Evolutionary conservation across 2,888 invertebrate genomes (phyloP).

Genomic region (Stenchaetothrips biformis): DNA sequence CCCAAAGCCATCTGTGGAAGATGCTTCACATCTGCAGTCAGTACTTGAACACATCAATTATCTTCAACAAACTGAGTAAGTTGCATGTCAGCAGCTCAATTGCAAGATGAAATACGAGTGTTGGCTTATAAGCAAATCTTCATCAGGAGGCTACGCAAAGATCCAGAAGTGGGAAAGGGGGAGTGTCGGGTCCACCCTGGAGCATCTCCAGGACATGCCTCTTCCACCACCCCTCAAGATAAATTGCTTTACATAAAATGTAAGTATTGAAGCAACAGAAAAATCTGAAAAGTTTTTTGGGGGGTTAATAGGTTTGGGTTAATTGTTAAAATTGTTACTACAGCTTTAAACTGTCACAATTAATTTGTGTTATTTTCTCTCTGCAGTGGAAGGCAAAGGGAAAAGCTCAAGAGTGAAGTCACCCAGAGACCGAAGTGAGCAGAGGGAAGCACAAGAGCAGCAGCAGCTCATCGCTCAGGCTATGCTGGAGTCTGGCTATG

Average conservation of each 20-base stretch:
- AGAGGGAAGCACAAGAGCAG: background rate
- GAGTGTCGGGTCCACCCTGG: constrained; percentile 37
- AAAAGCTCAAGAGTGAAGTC: background rate
- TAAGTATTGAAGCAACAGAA: background rate
- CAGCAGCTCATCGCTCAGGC: constrained; percentile 9
- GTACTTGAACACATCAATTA: constrained; percentile 53
- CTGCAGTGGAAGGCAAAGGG: background rate
- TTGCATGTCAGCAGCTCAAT: background rate
- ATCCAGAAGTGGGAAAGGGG: constrained; percentile 30
- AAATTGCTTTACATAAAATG: background rate
- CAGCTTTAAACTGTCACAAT: background rate
- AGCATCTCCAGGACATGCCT: constrained; percentile 9
- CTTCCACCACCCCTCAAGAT: background rate
- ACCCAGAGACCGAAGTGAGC: background rate
- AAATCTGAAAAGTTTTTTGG: background rate
- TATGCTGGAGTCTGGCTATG: background rate
- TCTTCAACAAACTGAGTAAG: constrained; percentile 40
- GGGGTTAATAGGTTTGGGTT: too few species aligned
- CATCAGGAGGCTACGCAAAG: constrained; percentile 22
- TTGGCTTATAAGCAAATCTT: constrained; percentile 31
- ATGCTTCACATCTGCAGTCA: constrained; percentile 47
- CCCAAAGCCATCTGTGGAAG: constrained; percentile 19
- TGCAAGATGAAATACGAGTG: background rate
- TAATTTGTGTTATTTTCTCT: background rate
- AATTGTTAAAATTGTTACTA: background rate